A percentile compares a stretch with the other conserved stretches of the same genome.
phyloP scores from a whole-genome alignment of 2,888 invertebrate species.

The Ptychoptera albimana region DNA sequence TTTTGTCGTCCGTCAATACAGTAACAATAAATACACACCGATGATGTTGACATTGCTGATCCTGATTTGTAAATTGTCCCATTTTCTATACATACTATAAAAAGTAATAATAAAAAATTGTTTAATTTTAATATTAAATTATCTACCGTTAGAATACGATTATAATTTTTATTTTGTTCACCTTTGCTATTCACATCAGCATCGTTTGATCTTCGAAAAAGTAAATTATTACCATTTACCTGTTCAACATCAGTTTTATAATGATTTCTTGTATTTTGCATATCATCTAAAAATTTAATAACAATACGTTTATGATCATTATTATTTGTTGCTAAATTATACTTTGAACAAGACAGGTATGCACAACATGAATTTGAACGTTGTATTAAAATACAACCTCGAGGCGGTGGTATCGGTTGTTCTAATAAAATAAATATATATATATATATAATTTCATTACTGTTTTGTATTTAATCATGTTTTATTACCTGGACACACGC shows the following conservation, averaged over 20 bases:
- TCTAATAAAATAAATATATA: constrained; percentile 15
- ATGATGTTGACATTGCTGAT: constrained; percentile 65
- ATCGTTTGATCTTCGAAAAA: constrained; percentile 25
- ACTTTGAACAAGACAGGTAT: constrained; percentile 56
- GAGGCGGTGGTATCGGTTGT: constrained; percentile 57
- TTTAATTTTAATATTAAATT: neutral
- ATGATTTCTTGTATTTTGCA: constrained; percentile 15
- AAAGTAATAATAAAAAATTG: constrained; percentile 5
- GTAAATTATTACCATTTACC: constrained; percentile 24
- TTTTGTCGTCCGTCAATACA: constrained; percentile 55
- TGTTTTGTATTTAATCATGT: neutral
- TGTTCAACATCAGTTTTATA: constrained; percentile 27
- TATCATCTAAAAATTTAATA: neutral
- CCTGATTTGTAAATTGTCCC: constrained; percentile 27
- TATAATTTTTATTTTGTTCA: constrained; percentile 5
- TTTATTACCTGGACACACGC: constrained; percentile 44
- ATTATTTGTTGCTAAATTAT: constrained; percentile 11
- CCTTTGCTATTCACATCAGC: constrained; percentile 23
- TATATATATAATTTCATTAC: neutral
- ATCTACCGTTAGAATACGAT: too few species aligned
- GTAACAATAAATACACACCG: constrained; percentile 76
- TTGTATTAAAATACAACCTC: constrained; percentile 54
- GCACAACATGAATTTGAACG: constrained; percentile 58
- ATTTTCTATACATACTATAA: constrained; percentile 26
- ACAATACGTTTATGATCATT: neutral